Evolutionary conservation across 2,113 vertebrate genomes (phyloP).

Genomic region (Notarius quadriscutis): DNA sequence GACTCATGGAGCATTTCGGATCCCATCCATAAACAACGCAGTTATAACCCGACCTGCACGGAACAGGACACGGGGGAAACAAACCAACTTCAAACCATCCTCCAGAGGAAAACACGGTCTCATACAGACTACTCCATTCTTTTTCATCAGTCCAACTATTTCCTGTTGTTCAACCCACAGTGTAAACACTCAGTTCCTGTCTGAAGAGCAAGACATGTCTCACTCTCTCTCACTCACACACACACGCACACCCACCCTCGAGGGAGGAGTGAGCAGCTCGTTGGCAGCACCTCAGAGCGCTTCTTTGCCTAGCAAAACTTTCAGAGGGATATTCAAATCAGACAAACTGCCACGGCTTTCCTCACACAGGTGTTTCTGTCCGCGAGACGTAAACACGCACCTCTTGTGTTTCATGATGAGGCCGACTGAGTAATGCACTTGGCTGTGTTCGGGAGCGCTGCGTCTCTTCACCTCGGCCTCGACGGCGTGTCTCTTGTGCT

Average conservation of each 20-base stretch:
- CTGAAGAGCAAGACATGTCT: neutral
- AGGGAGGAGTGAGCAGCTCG: neutral
- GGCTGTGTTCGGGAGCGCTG: slow-evolving; percentile 82
- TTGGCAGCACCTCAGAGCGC: no score
- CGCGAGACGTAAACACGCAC: slow-evolving; percentile 60
- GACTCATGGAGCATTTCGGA: slow-evolving; percentile 95
- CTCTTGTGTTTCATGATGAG: slow-evolving; percentile 97
- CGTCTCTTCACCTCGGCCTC: slow-evolving; percentile 86
- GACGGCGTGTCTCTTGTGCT: slow-evolving; percentile 87
- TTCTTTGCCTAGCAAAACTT: neutral
- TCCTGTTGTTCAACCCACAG: neutral
- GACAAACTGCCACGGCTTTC: neutral
- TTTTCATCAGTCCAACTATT: neutral
- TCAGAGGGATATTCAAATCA: neutral
- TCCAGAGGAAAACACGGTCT: neutral
- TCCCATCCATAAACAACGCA: slow-evolving; percentile 98
- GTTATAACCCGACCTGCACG: slow-evolving; percentile 86
- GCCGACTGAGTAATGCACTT: slow-evolving; percentile 88
- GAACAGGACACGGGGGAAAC: neutral
- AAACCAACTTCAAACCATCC: neutral
- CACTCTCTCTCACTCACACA: no score
- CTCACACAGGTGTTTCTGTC: neutral
- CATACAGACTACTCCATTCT: neutral
- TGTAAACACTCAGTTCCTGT: neutral
- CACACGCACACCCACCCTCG: neutral